Evolutionary conservation across 1,140 invertebrate genomes (phyloP).

Genomic region (Zaprionus taronus): DNA sequence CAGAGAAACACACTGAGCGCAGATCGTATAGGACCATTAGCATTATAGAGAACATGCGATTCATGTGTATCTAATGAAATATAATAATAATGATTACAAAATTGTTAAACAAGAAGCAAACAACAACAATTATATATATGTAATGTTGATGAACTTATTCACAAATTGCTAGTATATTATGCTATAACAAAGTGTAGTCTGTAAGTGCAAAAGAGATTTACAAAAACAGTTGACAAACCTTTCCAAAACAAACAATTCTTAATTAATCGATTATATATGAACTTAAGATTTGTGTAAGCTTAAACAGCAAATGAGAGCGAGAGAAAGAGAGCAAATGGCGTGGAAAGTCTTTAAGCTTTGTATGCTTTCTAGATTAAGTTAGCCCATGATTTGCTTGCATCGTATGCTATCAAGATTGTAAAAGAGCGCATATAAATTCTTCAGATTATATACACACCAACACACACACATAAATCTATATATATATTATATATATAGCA

Average conservation of each 20-base stretch:
- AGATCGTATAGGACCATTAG: conserved; percentile 18
- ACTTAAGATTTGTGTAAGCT: conserved; percentile 14
- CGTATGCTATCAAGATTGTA: not conserved
- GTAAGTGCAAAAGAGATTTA: conserved; percentile 32
- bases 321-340: not conserved
- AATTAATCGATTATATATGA: not conserved
- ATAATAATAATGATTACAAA: conserved; percentile 5
- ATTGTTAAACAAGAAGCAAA: conserved; percentile 16
- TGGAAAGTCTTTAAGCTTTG: conserved; percentile 7
- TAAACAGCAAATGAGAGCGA: not conserved
- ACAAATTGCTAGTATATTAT: conserved; percentile 13
- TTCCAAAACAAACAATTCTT: not conserved
- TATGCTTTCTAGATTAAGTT: conserved; percentile 14
- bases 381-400: not conserved
- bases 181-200: conserved; percentile 7
- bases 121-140: conserved; percentile 20
- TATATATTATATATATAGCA: conserved; percentile 15
- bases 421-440: conserved; percentile 27
- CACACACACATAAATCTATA: conserved; percentile 23
- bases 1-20: not conserved
- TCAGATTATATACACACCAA: conserved; percentile 19
- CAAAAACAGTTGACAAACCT: not conserved
- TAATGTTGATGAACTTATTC: conserved; percentile 14
- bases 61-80: not conserved
- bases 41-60: conserved; percentile 4